phyloP scores from a whole-genome alignment of 2,797 vertebrate species.

The Danio aesculapii region DNA sequence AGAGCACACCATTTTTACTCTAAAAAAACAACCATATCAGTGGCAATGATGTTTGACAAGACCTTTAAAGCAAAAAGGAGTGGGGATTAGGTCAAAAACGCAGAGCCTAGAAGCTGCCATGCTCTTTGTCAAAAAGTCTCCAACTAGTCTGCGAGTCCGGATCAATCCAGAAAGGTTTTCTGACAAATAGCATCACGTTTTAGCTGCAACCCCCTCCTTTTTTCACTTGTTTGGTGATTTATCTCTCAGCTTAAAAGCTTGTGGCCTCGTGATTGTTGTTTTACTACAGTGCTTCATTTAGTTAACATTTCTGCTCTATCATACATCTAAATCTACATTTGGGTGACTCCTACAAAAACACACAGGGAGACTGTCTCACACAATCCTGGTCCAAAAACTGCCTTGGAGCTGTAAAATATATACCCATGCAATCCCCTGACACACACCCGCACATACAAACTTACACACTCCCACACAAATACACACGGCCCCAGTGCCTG shows the following conservation, averaged over 20 bases:
- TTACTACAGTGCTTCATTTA: slow-evolving; percentile 45
- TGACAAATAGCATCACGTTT: slow-evolving; percentile 39
- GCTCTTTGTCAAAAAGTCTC: slow-evolving; percentile 48
- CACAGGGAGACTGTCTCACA: slow-evolving; percentile 41
- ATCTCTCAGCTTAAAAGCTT: slow-evolving; percentile 45
- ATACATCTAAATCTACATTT: slow-evolving; percentile 50
- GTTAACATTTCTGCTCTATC: slow-evolving; percentile 54
- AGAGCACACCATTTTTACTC: slow-evolving; percentile 60
- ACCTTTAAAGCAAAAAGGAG: slow-evolving; percentile 58
- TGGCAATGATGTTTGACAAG: slow-evolving; percentile 64
- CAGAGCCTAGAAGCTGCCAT: slow-evolving; percentile 60
- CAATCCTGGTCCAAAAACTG: slow-evolving; percentile 50
- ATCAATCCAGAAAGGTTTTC: slow-evolving; percentile 23
- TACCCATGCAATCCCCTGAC: slow-evolving; percentile 60
- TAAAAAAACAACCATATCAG: slow-evolving; percentile 70
- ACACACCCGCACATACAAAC: slow-evolving; percentile 61
- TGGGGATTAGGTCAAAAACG: slow-evolving; percentile 61
- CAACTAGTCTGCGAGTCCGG: slow-evolving; percentile 42
- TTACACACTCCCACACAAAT: slow-evolving; percentile 56
- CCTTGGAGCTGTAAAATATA: slow-evolving; percentile 55
- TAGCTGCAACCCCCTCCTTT: slow-evolving; percentile 1
- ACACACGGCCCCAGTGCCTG: slow-evolving; percentile 64
- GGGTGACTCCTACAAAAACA: slow-evolving; percentile 50
- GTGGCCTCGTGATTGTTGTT: slow-evolving; percentile 42
- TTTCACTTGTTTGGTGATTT: slow-evolving; percentile 41